Percentiles rank a stretch among this genome's conserved stretches.
Evolutionary conservation across 2,113 vertebrate species (phyloP).

Genomic region (Onychostruthus taczanowskii): DNA sequence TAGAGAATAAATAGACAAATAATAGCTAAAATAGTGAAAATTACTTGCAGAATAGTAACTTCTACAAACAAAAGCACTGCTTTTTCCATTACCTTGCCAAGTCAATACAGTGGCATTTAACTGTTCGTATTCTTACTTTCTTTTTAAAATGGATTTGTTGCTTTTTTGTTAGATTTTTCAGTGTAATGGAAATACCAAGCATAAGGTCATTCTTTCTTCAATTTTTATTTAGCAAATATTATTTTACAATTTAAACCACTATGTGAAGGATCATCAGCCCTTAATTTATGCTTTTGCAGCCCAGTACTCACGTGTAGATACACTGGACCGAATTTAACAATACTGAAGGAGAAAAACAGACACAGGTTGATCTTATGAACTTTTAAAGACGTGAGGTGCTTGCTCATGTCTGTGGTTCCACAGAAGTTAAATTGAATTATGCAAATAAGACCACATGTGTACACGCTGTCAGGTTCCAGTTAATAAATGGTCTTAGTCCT

Average conservation of each 20-base stretch:
- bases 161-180: neutral
- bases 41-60: neutral
- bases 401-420: neutral
- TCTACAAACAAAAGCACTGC: neutral
- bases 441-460: neutral
- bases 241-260: neutral
- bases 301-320: neutral
- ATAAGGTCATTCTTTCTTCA: neutral
- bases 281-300: neutral
- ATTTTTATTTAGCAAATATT: neutral
- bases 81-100: neutral
- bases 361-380: neutral
- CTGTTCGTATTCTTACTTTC: neutral
- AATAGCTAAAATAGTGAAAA: neutral
- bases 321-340: neutral
- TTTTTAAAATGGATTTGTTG: neutral
- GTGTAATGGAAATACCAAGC: neutral
- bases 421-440: conserved; percentile 10
- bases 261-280: neutral
- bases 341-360: neutral
- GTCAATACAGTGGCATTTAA: neutral
- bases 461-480: neutral
- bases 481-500: neutral
- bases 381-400: neutral
- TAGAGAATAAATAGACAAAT: neutral